phyloP scores from a whole-genome alignment of 2,797 vertebrate species.

The Arremon aurantiirostris region DNA sequence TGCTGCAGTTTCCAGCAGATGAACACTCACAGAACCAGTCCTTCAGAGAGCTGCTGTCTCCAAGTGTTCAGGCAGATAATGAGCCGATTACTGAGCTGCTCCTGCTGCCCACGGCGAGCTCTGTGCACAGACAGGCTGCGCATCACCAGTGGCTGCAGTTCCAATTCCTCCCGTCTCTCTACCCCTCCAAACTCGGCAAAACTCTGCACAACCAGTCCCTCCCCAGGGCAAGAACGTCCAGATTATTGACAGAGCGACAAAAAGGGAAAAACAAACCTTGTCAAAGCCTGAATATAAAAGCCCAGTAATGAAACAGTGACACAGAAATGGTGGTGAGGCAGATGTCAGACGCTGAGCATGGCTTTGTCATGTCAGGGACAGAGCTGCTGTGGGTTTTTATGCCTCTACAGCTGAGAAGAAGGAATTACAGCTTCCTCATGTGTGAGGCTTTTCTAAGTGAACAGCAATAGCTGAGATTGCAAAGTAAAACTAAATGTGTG shows the following conservation, averaged over 20 bases:
- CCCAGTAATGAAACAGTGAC: background rate
- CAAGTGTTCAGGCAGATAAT: conserved; percentile 6
- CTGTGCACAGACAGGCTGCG: background rate
- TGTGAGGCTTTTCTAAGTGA: background rate
- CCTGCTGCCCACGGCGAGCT: background rate
- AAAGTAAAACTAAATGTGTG: background rate
- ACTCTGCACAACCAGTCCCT: background rate
- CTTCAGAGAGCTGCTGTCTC: background rate
- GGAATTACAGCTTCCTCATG: background rate
- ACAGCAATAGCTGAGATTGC: background rate
- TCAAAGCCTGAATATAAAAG: background rate
- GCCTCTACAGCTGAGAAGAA: background rate
- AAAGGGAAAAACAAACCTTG: background rate
- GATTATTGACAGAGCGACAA: background rate
- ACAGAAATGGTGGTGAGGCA: background rate
- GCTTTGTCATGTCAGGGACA: background rate
- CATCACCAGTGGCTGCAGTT: background rate
- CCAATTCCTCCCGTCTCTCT: background rate
- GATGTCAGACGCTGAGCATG: background rate
- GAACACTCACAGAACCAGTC: conserved; percentile 9
- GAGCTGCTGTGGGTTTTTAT: background rate
- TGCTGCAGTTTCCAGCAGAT: background rate
- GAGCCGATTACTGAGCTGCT: background rate
- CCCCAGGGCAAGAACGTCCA: background rate
- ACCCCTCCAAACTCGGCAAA: background rate